phyloP scores from a whole-genome alignment of 2,113 vertebrate species.

The Thinocorus orbignyianus region DNA sequence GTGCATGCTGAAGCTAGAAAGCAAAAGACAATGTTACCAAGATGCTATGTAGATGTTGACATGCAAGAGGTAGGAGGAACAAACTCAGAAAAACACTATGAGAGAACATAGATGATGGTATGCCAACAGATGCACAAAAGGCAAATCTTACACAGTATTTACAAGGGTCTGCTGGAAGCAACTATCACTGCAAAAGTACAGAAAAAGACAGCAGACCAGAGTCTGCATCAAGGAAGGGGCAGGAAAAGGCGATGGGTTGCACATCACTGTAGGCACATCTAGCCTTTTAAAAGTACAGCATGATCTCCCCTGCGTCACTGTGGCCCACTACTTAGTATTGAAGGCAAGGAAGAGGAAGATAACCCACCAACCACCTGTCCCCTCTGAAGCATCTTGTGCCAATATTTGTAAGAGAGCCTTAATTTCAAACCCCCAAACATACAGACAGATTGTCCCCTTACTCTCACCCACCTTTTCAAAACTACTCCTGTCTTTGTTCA shows the following conservation, averaged over 20 bases:
- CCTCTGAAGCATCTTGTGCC: background rate
- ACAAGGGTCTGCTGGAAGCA: background rate
- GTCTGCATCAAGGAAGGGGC: background rate
- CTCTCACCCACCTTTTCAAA: background rate
- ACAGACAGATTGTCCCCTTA: background rate
- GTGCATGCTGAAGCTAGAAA: background rate
- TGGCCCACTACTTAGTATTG: background rate
- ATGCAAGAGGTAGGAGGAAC: background rate
- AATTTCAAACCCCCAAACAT: background rate
- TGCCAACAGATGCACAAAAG: background rate
- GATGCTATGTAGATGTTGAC: background rate
- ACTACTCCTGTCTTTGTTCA: background rate
- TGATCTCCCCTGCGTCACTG: background rate
- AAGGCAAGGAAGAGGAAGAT: constrained; percentile 28
- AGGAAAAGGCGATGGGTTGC: background rate
- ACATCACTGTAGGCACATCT: background rate
- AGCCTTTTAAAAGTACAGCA: background rate
- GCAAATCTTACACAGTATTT: background rate
- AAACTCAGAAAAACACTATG: background rate
- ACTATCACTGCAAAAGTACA: background rate
- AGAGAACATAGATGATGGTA: background rate
- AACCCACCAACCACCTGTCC: constrained; percentile 42
- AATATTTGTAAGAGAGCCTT: background rate
- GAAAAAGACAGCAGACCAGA: background rate
- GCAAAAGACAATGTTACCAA: background rate